Base-by-base conservation (phyloP, 2,888 invertebrate species). In the Arrhopalites spinosus region DNA sequence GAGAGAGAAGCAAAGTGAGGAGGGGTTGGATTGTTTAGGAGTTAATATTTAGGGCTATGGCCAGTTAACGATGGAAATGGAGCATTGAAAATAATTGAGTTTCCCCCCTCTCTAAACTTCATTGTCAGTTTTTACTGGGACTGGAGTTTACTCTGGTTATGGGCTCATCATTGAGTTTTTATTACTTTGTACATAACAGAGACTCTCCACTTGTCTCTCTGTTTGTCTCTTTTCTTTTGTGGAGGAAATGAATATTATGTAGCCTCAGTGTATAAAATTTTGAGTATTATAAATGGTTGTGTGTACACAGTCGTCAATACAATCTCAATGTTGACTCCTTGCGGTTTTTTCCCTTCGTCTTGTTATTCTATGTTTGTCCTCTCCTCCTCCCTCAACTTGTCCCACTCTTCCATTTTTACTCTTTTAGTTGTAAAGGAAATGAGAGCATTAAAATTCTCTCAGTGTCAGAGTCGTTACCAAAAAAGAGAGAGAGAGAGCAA, bases 401-500 rank as follows among this genome's bases (percentile, higher is more conserved):
- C 30, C 50, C 23, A 30, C 25, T 59, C 72, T 27, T 75, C 56
- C 56, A 71, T 27, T 36, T 64, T 71, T 50, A 59, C 45, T 50
- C 36, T 29, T 17, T 29, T 25, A 66, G 68, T 71, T 50, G 56
- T 36, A 70, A 66, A 80, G 78, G 80, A 80, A 80, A 80, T 80
- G 79, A 79, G 80, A 78, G 77, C 78, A 80, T 80, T 80, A 80
- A 77, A 79, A 80, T 80, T 80, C 80, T 71, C 77, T 78, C 50
- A 47, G 59, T 50, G 47, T 53, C n/a, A 71, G 47, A 68, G 36
- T 11, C 3, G 36, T 36, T 15, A 29, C n/a, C n/a, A n/a, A n/a
- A 17, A n/a, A 15, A 47, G 45, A 7, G 47, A 43, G 27, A 47
- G 47, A 30, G 50, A 68, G 68, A 23, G 45, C 25, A 68, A 30